These are phyloP conservation scores for Silvanus unidentatus DNA, from an alignment of 2,888 invertebrate species.

Conservation along the genomic window DNA sequence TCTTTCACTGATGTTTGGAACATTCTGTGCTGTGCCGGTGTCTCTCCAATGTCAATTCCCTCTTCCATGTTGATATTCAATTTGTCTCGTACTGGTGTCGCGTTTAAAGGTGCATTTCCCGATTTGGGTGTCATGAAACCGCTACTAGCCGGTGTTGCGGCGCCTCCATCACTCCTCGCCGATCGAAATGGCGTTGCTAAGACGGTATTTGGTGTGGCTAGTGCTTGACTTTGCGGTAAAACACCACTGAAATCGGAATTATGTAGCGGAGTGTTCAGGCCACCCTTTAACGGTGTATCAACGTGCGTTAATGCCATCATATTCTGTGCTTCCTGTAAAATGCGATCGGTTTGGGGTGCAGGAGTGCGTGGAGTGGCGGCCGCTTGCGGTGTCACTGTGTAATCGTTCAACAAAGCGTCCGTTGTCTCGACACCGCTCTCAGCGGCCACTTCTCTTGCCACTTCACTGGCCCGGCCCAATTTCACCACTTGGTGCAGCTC, in stretches of 20 bases:
- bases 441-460: slow-evolving; percentile 80
- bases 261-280: slow-evolving; percentile 87
- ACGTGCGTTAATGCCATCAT: slow-evolving; percentile 97
- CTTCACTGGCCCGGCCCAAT: slow-evolving; percentile 83
- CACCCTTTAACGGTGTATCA: slow-evolving; percentile 95
- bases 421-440: slow-evolving; percentile 73
- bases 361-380: slow-evolving; percentile 79
- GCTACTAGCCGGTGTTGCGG: slow-evolving; percentile 55
- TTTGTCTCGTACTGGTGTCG: slow-evolving; percentile 78
- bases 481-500: slow-evolving; percentile 89
- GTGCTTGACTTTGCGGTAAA: slow-evolving; percentile 62
- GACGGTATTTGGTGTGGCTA: slow-evolving; percentile 87
- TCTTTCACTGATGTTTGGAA: slow-evolving; percentile 67
- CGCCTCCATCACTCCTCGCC: slow-evolving; percentile 58
- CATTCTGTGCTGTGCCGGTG: slow-evolving; percentile 61
- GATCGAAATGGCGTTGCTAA: slow-evolving; percentile 81
- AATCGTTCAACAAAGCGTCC: slow-evolving; percentile 85
- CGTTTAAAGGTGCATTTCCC: slow-evolving; percentile 43
- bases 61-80: slow-evolving; percentile 92
- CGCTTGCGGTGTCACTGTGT: slow-evolving; percentile 70
- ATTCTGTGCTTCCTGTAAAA: slow-evolving; percentile 94
- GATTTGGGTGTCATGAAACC: slow-evolving; percentile 55
- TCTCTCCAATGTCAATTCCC: slow-evolving; percentile 62
- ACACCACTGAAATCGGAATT: slow-evolving; percentile 84
- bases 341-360: slow-evolving; percentile 73